Percentiles rank a stretch among this genome's conserved stretches.
These are phyloP conservation scores for Pseudorhiza aurosa DNA, from an alignment of 30 jellyfish, hydroid and myxozoan genomes.

Conservation along the genomic window DNA sequence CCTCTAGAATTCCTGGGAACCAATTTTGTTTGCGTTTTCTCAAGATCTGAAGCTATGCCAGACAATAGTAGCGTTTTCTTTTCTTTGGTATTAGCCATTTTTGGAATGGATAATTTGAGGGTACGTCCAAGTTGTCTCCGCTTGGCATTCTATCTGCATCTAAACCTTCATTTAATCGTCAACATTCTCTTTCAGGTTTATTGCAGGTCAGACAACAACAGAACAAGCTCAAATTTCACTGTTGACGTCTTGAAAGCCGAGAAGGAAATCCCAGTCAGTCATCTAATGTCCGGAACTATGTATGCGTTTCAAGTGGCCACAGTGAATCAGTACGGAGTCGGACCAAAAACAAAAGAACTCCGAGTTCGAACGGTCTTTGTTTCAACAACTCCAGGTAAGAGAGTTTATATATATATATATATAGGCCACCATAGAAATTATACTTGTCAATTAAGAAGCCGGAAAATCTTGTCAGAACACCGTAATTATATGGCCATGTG, in stretches of 20 bases:
- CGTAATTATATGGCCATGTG: not conserved
- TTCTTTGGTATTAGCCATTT: too few relatives aligned
- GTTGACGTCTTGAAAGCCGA: conserved; percentile 58
- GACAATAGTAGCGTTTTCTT: too few relatives aligned
- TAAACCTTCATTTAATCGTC: too few relatives aligned
- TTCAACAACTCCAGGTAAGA: conserved; percentile 63
- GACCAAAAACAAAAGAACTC: conserved; percentile 68
- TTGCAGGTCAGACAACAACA: conserved; percentile 51
- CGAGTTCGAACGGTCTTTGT: conserved; percentile 46
- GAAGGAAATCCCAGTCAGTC: conserved; percentile 48
- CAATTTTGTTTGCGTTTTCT: too few relatives aligned
- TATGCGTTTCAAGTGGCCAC: conserved; percentile 85
- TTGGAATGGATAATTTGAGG: too few relatives aligned
- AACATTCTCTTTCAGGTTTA: conserved; percentile 68
- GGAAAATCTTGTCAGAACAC: not conserved
- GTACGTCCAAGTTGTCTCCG: too few relatives aligned
- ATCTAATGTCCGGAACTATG: conserved; percentile 61
- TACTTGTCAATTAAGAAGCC: too few relatives aligned
- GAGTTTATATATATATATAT: too few relatives aligned
- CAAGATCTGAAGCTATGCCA: too few relatives aligned
- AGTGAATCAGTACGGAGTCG: conserved; percentile 80
- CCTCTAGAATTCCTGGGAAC: too few relatives aligned
- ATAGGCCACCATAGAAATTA: too few relatives aligned
- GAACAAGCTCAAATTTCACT: conserved; percentile 2
- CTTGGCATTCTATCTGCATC: too few relatives aligned